Conservation (phyloP, 2,113 vertebrate genomes). For the Phainopepla nitens region DNA sequence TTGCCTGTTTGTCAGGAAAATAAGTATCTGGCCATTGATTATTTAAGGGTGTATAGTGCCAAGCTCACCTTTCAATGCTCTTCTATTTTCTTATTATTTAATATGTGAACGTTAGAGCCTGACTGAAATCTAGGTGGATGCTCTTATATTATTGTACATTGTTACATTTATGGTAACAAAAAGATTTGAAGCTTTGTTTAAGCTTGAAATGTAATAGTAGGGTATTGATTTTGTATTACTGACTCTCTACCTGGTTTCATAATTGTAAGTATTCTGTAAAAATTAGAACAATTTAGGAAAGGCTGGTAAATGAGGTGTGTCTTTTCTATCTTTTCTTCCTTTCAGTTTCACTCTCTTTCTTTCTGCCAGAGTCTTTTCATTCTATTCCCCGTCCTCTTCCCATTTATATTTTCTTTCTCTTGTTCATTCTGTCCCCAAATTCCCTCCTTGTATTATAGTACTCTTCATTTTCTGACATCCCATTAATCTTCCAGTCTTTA, state of each 20-base stretch:
- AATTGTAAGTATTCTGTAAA: background rate
- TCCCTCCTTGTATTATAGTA: slow-evolving; percentile 39
- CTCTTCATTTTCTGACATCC: slow-evolving; percentile 50
- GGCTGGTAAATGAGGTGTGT: background rate
- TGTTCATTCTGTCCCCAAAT: slow-evolving; percentile 35
- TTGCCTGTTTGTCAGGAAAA: background rate
- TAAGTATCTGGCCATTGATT: background rate
- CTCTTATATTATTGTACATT: background rate
- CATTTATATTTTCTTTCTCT: slow-evolving; percentile 22
- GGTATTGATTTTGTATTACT: background rate
- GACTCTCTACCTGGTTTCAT: background rate
- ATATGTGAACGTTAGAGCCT: background rate
- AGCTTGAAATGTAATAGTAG: background rate
- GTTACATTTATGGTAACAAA: background rate
- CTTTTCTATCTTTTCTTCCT: background rate
- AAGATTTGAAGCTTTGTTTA: background rate
- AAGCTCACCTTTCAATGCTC: background rate
- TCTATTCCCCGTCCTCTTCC: background rate
- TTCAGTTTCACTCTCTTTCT: slow-evolving; percentile 16
- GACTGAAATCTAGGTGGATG: background rate
- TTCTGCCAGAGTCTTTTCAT: background rate
- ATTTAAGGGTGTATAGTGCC: background rate
- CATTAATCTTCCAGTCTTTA: slow-evolving; percentile 52
- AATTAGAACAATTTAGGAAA: background rate
- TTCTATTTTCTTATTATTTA: background rate